phyloP scores from a whole-genome alignment of 92 coral and sea anemone genomes.

The Metridium senile region DNA sequence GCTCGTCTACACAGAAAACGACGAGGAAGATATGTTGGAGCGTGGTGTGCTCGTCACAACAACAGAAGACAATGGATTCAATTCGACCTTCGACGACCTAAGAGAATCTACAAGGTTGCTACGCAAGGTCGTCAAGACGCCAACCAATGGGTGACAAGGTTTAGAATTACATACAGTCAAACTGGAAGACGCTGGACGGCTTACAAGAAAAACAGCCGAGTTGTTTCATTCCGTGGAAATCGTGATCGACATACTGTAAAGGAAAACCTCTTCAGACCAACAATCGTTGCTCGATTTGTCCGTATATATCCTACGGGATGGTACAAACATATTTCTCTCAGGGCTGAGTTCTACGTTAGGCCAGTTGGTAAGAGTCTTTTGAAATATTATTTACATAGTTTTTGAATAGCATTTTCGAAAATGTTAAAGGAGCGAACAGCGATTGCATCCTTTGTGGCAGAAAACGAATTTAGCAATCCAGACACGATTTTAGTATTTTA shows the following conservation, averaged over 20 bases:
- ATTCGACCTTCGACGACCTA: conserved; percentile 52
- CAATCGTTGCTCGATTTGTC: conserved; percentile 14
- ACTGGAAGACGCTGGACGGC: conserved; percentile 61
- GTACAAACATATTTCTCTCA: conserved; percentile 11
- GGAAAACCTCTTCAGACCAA: conserved; percentile 14
- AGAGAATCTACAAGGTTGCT: conserved; percentile 49
- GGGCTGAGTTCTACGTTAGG: conserved; percentile 30
- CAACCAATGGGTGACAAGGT: conserved; percentile 73
- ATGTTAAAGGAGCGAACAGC: no score
- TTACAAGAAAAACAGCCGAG: conserved; percentile 55
- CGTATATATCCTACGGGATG: conserved; percentile 22
- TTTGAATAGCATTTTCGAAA: no score
- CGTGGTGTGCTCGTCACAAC: conserved; percentile 74
- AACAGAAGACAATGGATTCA: conserved; percentile 80
- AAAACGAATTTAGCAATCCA: no score
- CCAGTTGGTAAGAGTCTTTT: conserved; percentile 32
- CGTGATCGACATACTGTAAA: conserved; percentile 12
- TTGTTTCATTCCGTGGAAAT: conserved; percentile 35
- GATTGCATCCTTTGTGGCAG: no score
- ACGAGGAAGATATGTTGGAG: conserved; percentile 69
- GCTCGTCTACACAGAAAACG: conserved; percentile 64
- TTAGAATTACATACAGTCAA: conserved; percentile 63
- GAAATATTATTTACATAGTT: no score
- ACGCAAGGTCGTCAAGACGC: conserved; percentile 78
- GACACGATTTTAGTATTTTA: no score